Conservation (phyloP, 2,888 invertebrate species). For the Eristalis arbustorum region DNA sequence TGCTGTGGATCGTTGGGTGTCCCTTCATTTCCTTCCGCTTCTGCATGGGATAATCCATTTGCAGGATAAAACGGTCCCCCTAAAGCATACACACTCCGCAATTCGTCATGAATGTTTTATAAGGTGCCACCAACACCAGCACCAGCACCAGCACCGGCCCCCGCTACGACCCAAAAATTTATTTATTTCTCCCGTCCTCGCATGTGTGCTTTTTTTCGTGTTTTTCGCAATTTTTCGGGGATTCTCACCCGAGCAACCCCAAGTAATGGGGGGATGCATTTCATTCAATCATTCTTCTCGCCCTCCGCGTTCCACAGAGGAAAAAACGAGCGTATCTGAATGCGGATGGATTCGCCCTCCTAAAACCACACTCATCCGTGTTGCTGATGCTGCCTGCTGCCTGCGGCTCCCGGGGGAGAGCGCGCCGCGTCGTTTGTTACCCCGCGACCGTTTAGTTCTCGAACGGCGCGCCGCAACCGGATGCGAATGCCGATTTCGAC, state of each 20-base stretch:
- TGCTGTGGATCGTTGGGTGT: conserved; percentile 14
- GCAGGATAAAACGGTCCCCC: conserved; percentile 25
- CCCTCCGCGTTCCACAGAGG: conserved; percentile 21
- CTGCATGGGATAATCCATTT: conserved; percentile 45
- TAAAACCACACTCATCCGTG: conserved; percentile 65
- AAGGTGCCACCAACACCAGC: conserved; percentile 41
- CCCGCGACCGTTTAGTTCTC: neutral
- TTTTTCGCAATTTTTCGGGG: conserved; percentile 16
- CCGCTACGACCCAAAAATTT: conserved; percentile 10
- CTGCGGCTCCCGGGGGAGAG: neutral
- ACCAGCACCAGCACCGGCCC: neutral
- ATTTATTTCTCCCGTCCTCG: conserved; percentile 5
- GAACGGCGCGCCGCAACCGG: conserved; percentile 23
- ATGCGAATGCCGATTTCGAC: conserved; percentile 61
- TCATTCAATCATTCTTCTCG: conserved; percentile 63
- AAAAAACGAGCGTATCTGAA: conserved; percentile 5
- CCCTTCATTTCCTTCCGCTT: neutral
- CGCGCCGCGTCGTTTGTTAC: no score
- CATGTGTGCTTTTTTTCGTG: neutral
- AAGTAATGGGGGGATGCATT: conserved; percentile 63
- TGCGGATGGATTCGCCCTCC: conserved; percentile 60
- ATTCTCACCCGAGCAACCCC: conserved; percentile 28
- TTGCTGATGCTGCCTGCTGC: conserved; percentile 13
- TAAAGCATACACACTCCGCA: conserved; percentile 43
- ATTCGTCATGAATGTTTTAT: conserved; percentile 69